These are phyloP conservation scores for Pegoplata infirma DNA, from an alignment of 2,888 invertebrate genomes.

Conservation along the genomic window DNA sequence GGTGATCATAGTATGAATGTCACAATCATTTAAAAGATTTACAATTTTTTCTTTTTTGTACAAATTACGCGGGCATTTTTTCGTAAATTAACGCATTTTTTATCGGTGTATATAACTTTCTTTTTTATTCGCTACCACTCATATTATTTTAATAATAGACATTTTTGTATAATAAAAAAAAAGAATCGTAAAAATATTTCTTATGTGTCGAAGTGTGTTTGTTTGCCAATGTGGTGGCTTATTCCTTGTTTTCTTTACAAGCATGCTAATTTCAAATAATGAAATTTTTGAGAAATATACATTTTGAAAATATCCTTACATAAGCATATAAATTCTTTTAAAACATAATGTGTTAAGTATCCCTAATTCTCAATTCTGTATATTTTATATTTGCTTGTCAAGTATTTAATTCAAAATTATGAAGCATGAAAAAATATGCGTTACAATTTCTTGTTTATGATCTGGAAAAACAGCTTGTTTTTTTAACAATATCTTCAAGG, in stretches of 20 bases:
- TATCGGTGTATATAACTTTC: neutral
- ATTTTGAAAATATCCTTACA: conserved; percentile 14
- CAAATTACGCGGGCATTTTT: too few species aligned
- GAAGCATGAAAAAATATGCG: conserved; percentile 54
- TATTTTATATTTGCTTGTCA: conserved; percentile 18
- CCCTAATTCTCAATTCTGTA: neutral
- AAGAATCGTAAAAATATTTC: conserved; percentile 29
- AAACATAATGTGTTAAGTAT: conserved; percentile 24
- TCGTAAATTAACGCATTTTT: too few species aligned
- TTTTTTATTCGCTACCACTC: conserved; percentile 18
- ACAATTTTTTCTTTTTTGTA: too few species aligned
- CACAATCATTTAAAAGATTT: too few species aligned
- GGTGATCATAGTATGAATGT: too few species aligned
- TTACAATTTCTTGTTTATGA: conserved; percentile 39
- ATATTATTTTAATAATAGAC: conserved; percentile 17
- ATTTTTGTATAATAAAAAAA: conserved; percentile 31
- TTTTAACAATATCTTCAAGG: conserved; percentile 56
- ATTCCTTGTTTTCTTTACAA: neutral
- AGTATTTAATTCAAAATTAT: conserved; percentile 55
- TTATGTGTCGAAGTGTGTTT: conserved; percentile 34
- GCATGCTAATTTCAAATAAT: conserved; percentile 42
- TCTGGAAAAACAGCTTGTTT: conserved; percentile 54
- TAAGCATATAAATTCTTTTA: neutral
- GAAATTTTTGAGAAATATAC: conserved; percentile 25
- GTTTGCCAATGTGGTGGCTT: conserved; percentile 25